phyloP scores from a whole-genome alignment of 2,797 vertebrate genomes.

The Sphenopsis melanotis region DNA sequence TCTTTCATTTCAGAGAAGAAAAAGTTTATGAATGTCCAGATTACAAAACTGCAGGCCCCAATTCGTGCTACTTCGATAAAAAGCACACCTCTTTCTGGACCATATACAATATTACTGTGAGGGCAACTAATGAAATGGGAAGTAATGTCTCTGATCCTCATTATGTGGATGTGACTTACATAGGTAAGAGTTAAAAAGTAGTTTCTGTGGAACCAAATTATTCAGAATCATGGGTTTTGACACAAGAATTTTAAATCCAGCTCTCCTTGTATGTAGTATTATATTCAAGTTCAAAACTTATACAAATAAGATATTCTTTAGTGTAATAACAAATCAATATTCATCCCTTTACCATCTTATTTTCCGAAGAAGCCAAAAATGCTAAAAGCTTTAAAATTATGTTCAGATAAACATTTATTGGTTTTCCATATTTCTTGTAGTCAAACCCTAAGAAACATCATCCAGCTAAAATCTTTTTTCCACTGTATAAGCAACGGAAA shows the following conservation, averaged over 20 bases:
- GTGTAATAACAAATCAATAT: neutral
- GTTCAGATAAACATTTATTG: neutral
- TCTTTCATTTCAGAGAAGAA: constrained; percentile 69
- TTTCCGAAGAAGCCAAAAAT: neutral
- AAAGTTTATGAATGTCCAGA: constrained; percentile 85
- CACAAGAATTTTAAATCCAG: neutral
- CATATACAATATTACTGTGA: constrained; percentile 87
- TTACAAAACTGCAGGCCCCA: constrained; percentile 84
- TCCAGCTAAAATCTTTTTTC: neutral
- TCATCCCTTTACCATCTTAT: neutral
- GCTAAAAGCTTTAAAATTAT: neutral
- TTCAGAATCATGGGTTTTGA: neutral
- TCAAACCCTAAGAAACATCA: neutral
- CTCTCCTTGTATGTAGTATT: neutral
- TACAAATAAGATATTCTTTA: neutral
- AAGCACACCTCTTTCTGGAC: constrained; percentile 87
- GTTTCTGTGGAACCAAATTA: neutral
- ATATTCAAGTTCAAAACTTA: neutral
- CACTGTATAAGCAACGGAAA: neutral
- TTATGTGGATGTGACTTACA: constrained; percentile 86
- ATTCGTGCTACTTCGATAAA: constrained; percentile 93
- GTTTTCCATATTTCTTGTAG: neutral
- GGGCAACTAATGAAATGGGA: constrained; percentile 84
- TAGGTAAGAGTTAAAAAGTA: constrained; percentile 77
- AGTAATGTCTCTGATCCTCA: constrained; percentile 80